Base-by-base conservation (phyloP, 2,113 vertebrate genomes). In the Gymnarchus niloticus region DNA sequence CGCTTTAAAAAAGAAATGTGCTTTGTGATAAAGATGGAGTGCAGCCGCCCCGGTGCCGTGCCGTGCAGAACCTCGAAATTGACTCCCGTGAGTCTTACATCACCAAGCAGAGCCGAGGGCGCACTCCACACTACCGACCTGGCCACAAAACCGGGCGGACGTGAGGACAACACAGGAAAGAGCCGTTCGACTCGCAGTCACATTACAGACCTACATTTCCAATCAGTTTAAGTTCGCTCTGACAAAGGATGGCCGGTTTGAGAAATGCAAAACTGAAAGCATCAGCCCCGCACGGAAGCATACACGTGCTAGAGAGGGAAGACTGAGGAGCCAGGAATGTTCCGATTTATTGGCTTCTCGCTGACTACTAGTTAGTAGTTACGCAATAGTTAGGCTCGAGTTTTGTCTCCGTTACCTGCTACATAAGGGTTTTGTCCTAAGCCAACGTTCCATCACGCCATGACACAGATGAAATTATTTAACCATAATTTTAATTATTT, bases 381-480 rank as follows among this genome's bases (percentile, higher is more conserved):
- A 76, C 69, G 54, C 84, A 85, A 84, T 44, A 84, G 14, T 83
- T 83, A 5, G 23, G 54, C 54, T 84, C 49, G 5, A 69, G 59
- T 51, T 19, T 49, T 21, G 23, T 57, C 56, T 57, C 56, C 12
- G 56, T 57, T 17, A 44, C 37, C n/a, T 33, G 28, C 33, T 37
- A 37, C 28, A 69, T 69, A 69, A 69, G 14, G 33, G 65, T 17
- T 1, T 73, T 73, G 17, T 37, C 14, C 33, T 33, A 73, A 9
- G 14, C 59, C 59, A 19, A 17, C 17, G 33, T 37, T 6, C 33
- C 28, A 73, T 73, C 65, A 41, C 41, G 17, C 65, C 61, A 33
- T 69, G 61, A 69, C 12, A 37, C 12, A 69, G 37, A 33, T 3
- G 23, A 69, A 41, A 73, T 28, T 41, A 73, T 41, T 41, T 73